A percentile compares a stretch with the other conserved stretches of the same genome.
Conservation (phyloP, 2,113 vertebrate species). For the Salvelinus namaycush region DNA sequence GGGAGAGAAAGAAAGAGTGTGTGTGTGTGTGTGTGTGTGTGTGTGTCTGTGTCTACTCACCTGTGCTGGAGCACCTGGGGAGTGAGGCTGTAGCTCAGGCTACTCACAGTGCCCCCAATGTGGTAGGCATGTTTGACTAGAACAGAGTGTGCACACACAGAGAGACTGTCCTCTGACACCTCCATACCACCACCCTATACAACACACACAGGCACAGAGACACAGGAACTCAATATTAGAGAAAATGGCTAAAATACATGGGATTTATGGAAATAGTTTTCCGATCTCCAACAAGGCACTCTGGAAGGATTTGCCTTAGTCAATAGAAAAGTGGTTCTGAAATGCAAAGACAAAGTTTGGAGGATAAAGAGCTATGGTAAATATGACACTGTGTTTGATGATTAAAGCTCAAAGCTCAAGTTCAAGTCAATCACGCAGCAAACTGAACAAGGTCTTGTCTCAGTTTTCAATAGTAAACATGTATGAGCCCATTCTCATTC, state of each 20-base stretch:
- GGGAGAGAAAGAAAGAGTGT: background rate
- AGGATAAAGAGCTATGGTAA: background rate
- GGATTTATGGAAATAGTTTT: background rate
- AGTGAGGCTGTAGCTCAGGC: slow-evolving; percentile 76
- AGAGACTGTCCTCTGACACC: slow-evolving; percentile 37
- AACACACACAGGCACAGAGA: slow-evolving; percentile 26
- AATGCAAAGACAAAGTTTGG: background rate
- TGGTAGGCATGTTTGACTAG: slow-evolving; percentile 67
- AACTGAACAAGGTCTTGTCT: background rate
- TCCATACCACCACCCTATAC: slow-evolving; percentile 47
- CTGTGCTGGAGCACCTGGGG: slow-evolving; percentile 71
- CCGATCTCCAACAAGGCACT: background rate
- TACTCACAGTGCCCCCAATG: slow-evolving; percentile 79
- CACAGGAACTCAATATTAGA: slow-evolving; percentile 18
- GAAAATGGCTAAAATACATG: background rate
- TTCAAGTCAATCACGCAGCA: background rate
- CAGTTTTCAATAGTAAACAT: background rate
- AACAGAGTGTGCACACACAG: slow-evolving; percentile 52
- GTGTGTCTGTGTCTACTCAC: slow-evolving; percentile 37
- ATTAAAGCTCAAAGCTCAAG: background rate
- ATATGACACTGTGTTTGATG: background rate
- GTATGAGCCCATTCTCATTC: background rate
- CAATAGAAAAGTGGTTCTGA: background rate
- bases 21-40: slow-evolving; percentile 6
- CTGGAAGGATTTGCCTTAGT: background rate